A percentile compares a stretch with the other conserved stretches of the same genome.
Evolutionary conservation across 2,113 vertebrate species (phyloP).

Genomic region (Cromileptes altivelis): DNA sequence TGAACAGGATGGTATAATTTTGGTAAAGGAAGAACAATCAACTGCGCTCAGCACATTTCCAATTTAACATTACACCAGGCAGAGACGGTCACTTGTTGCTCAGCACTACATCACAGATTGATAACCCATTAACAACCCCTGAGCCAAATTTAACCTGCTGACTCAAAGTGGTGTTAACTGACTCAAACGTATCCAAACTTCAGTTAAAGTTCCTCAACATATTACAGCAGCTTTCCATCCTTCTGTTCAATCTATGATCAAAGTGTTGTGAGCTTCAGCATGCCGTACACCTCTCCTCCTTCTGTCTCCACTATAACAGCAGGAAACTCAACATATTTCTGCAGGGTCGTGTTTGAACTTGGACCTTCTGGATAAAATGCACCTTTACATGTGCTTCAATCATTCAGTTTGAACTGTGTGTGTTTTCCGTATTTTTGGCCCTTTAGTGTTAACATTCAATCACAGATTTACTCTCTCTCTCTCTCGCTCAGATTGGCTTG

Average conservation of each 20-base stretch:
- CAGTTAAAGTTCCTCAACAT: not conserved
- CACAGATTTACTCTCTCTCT: slow-evolving; percentile 38
- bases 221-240: slow-evolving; percentile 44
- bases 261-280: slow-evolving; percentile 3
- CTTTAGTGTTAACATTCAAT: slow-evolving; percentile 51
- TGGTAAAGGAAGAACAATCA: too few species aligned
- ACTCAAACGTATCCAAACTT: slow-evolving; percentile 2
- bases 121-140: not conserved
- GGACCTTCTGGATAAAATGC: not conserved
- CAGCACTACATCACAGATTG: too few species aligned
- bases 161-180: not conserved
- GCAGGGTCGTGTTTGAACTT: not conserved
- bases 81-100: too few species aligned
- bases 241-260: slow-evolving; percentile 38
- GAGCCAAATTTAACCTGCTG: not conserved
- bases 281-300: slow-evolving; percentile 45
- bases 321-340: not conserved
- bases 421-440: slow-evolving; percentile 40
- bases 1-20: too few species aligned
- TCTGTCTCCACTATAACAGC: slow-evolving; percentile 17
- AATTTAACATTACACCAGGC: too few species aligned
- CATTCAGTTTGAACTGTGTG: slow-evolving; percentile 9
- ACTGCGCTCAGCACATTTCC: too few species aligned
- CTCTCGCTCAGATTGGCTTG: slow-evolving; percentile 66
- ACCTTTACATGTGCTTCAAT: not conserved